phyloP scores from a whole-genome alignment of 2,888 invertebrate genomes.

The Autographa gamma region DNA sequence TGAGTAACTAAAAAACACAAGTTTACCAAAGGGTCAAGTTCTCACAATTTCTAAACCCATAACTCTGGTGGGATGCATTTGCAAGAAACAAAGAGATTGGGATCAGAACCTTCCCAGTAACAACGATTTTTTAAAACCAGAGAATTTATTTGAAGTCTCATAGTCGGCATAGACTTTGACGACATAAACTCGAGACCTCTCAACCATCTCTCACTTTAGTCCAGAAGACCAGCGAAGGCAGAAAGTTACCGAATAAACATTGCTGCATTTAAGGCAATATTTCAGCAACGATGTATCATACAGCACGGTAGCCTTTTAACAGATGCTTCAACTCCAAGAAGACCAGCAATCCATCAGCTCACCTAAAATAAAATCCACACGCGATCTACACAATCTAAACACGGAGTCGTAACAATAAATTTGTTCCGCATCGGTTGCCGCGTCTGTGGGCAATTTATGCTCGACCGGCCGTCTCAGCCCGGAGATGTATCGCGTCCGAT shows the following conservation, averaged over 20 bases:
- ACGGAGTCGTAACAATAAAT: constrained; percentile 65
- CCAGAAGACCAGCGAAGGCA: not conserved
- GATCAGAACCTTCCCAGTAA: too few relatives aligned
- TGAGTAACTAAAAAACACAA: too few relatives aligned
- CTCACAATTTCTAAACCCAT: not conserved
- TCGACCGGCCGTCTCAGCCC: constrained; percentile 65
- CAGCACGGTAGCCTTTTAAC: not conserved
- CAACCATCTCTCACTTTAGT: not conserved
- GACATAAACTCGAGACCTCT: not conserved
- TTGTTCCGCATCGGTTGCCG: constrained; percentile 72
- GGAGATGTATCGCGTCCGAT: constrained; percentile 81
- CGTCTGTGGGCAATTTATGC: constrained; percentile 77
- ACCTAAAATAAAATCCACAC: constrained; percentile 50
- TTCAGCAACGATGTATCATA: not conserved
- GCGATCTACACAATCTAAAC: constrained; percentile 55
- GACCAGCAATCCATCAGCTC: constrained; percentile 10
- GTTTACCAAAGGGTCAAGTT: too few relatives aligned
- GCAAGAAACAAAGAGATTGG: not conserved
- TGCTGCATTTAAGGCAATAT: not conserved
- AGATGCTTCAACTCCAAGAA: not conserved
- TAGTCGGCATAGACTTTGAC: too few relatives aligned
- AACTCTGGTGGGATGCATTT: not conserved
- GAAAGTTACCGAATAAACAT: not conserved
- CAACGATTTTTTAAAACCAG: too few relatives aligned
- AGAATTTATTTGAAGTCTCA: too few relatives aligned